Percentiles rank a stretch among this genome's conserved stretches.
These are phyloP conservation scores for Neotoma lepida DNA, from an alignment of 2,113 vertebrate genomes.

Conservation along the genomic window DNA sequence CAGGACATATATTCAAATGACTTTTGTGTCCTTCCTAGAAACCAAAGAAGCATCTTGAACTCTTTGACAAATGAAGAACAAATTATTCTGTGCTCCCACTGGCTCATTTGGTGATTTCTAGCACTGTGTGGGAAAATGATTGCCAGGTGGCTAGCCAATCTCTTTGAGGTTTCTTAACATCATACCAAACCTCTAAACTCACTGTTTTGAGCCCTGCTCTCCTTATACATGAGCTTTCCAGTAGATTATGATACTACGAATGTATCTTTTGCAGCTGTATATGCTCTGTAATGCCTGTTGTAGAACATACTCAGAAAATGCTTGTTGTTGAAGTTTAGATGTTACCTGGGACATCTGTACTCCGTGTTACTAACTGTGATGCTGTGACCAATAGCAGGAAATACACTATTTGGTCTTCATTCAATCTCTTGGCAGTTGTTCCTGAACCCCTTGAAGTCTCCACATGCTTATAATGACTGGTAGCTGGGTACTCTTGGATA, in stretches of 20 bases:
- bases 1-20: neutral
- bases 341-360: neutral
- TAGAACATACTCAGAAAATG: neutral
- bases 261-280: neutral
- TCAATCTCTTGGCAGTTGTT: neutral
- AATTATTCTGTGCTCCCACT: neutral
- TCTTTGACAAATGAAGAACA: neutral
- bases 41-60: neutral
- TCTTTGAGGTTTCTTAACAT: neutral
- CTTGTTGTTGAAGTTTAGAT: neutral
- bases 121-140: neutral
- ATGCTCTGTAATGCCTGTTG: neutral
- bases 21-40: neutral
- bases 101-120: neutral
- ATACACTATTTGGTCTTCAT: neutral
- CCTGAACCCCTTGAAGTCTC: neutral
- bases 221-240: neutral
- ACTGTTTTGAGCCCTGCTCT: neutral
- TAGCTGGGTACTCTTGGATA: neutral
- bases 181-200: constrained; percentile 37
- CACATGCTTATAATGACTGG: neutral
- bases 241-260: neutral
- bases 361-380: neutral
- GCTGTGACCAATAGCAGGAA: neutral
- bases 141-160: neutral